Base-by-base conservation (phyloP, 64 coral and sea anemone species). In the Stichodactyla mertensii region DNA sequence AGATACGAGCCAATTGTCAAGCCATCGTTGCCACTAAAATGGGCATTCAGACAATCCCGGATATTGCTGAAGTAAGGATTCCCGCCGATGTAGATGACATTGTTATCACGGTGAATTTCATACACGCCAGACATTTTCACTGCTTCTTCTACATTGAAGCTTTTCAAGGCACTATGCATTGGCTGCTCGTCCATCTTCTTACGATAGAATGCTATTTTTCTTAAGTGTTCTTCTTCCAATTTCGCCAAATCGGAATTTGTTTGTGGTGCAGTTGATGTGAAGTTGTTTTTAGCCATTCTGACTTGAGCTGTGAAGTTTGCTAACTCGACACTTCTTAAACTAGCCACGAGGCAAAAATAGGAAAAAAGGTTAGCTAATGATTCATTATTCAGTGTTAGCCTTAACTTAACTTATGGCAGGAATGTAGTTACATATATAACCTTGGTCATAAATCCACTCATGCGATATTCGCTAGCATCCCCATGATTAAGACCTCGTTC, bases 31-130 rank as follows among this genome's bases (percentile, higher is more conserved):
- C 97, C 97, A 45, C 97, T 99, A 86, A 99, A 99, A 88, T 99
- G 97, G 4, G 97, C 97, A 77, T 99, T 99, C 52, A 99, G 74
- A 78, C 97, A 99, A 67, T 99, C 97, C 74, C 97, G 85, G 82
- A 99, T 94, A 88, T 99, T 99, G 78, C 97, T 99, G 56, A 94
- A 99, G 71, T 95, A 94, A 27, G 97, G 97, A 60, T 99, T 99
- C 22, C 97, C 97, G 16, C 97, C 97, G 45, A 99, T 95, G 77
- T 99, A 99, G 23, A 99, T 99, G 14, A 93, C 93, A 51, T 78
- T 71, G 52, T 80, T 71, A 14, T 92, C 88, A 55, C 86, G 79
- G 5, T 74, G 71, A 57, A 99, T 99, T 77, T 99, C 97, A 54
- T 99, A 99, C 5, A 99, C 93, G 67, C 97, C 97, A 79, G 97